Conservation (phyloP, 2,113 vertebrate genomes). For the Serilophus lunatus region DNA sequence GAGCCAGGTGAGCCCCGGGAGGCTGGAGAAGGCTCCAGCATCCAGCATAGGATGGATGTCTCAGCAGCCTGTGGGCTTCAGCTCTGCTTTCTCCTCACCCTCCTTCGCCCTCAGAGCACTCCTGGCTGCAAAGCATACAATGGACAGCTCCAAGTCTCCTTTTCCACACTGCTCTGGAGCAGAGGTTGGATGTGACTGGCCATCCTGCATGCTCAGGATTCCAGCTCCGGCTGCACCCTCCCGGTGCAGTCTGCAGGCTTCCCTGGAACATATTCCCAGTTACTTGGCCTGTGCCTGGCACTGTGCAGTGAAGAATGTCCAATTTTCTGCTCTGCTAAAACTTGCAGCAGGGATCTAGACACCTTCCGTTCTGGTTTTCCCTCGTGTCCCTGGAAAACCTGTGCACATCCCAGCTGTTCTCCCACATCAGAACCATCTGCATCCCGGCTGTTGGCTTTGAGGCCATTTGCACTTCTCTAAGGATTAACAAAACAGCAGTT, state of each 20-base stretch:
- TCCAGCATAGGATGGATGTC: not conserved
- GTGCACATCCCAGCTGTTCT: not conserved
- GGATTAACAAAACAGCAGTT: too few relatives aligned
- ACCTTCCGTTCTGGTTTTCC: not conserved
- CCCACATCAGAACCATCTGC: fast-evolving
- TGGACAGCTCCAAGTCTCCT: fast-evolving
- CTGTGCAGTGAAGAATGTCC: not conserved
- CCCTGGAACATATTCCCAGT: not conserved
- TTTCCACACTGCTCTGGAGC: not conserved
- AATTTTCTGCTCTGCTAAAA: not conserved
- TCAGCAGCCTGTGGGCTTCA: not conserved
- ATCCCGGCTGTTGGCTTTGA: fast-evolving
- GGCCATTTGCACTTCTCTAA: not conserved
- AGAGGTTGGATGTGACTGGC: not conserved
- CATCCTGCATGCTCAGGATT: fast-evolving
- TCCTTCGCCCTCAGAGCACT: not conserved
- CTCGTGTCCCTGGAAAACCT: not conserved
- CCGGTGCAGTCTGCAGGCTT: not conserved
- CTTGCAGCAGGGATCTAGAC: not conserved
- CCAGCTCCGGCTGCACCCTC: fast-evolving
- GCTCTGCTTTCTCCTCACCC: not conserved
- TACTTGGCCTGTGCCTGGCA: not conserved
- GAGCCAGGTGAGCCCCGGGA: not conserved
- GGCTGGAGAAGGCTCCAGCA: not conserved
- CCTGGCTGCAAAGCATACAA: fast-evolving